Evolutionary conservation across 1,140 invertebrate species (phyloP).

Genomic region (Drosophila malerkotliana): DNA sequence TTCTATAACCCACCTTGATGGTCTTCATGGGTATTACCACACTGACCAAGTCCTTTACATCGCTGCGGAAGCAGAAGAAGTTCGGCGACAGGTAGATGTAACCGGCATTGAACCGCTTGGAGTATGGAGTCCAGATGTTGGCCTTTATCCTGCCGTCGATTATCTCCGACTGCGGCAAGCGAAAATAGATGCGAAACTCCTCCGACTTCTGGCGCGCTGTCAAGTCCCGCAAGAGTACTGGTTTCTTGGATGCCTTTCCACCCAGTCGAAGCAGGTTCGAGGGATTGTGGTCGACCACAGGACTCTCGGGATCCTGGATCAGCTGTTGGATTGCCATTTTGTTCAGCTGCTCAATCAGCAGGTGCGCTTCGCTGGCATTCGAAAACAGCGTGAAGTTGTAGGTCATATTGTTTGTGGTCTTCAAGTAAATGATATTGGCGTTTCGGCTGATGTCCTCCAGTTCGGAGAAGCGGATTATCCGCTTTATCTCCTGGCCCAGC

Average conservation of each 20-base stretch:
- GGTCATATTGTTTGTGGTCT: conserved; percentile 79
- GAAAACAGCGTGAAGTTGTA: conserved; percentile 88
- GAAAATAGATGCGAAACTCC: conserved; percentile 92
- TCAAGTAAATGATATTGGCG: conserved; percentile 76
- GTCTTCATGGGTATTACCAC: conserved; percentile 94
- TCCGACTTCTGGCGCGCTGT: conserved; percentile 97
- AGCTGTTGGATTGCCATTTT: conserved; percentile 97
- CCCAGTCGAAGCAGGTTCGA: conserved; percentile 86
- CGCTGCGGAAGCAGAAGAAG: conserved; percentile 98
- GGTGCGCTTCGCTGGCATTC: conserved; percentile 94
- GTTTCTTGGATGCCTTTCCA: conserved; percentile 92
- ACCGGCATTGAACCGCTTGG: conserved; percentile 95
- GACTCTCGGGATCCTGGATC: conserved; percentile 83
- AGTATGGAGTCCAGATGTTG: conserved; percentile 96
- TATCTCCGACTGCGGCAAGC: conserved; percentile 94
- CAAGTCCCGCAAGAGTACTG: conserved; percentile 95
- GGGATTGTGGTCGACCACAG: conserved; percentile 71
- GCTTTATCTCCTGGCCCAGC: conserved; percentile 94
- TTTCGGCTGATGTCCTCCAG: conserved; percentile 70
- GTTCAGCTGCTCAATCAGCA: conserved; percentile 96
- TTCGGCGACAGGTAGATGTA: conserved; percentile 96
- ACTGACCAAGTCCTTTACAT: conserved; percentile 92
- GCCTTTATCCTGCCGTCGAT: conserved; percentile 94
- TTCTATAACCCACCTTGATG: conserved; percentile 60
- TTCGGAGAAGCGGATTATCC: conserved; percentile 88